Conservation (phyloP, 2,113 vertebrate species). For the Pterocles orientalis region DNA sequence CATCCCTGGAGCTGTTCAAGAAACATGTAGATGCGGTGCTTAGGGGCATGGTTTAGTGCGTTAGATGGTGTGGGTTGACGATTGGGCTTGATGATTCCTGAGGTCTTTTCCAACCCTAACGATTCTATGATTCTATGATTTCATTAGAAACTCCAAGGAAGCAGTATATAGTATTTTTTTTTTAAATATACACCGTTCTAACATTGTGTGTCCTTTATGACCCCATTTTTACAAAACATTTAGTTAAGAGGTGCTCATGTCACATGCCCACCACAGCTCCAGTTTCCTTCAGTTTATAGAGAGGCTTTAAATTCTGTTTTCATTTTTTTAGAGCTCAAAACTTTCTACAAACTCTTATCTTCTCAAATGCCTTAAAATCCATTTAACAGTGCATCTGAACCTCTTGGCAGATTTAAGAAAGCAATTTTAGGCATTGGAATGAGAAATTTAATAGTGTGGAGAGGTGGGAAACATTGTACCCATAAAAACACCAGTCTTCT, state of each 20-base stretch:
- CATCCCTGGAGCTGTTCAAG: no score
- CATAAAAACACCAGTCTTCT: neutral
- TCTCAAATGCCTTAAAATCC: constrained; percentile 29
- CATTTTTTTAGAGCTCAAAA: neutral
- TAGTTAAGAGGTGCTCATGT: neutral
- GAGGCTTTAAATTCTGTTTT: neutral
- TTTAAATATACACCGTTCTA: accelerated
- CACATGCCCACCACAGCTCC: neutral
- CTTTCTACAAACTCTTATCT: constrained; percentile 1
- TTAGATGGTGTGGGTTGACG: no score
- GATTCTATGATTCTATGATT: neutral
- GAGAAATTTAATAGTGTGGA: constrained; percentile 32
- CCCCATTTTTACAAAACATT: neutral
- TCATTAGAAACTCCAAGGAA: neutral
- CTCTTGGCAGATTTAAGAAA: constrained; percentile 38
- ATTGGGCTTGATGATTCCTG: no score
- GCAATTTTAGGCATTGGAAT: constrained; percentile 63
- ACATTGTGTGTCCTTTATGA: neutral
- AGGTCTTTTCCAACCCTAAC: no score
- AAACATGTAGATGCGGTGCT: no score
- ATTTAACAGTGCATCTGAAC: constrained; percentile 55
- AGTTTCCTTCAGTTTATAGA: neutral
- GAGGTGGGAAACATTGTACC: neutral
- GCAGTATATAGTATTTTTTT: neutral
- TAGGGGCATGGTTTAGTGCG: no score